Base-by-base conservation (phyloP, 2,797 vertebrate genomes). In the Vireo griseus region DNA sequence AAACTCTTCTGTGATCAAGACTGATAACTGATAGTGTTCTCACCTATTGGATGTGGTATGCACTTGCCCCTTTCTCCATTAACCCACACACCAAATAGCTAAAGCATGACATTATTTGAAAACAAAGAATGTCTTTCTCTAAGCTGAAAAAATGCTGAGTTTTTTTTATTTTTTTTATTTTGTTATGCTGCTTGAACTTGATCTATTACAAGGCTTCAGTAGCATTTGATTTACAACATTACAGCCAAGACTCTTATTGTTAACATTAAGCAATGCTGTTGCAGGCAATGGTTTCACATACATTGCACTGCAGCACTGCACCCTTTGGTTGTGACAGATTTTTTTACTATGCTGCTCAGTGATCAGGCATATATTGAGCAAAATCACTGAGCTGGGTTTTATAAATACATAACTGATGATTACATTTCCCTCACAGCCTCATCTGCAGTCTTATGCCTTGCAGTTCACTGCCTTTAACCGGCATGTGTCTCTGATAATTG, bases 381-480 rank as follows among this genome's bases (percentile, higher is more conserved):
- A 95, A 88, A 92, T 85, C 57, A 93, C 71, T 77, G 86, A 91
- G 50, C 18, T 0, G 5, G 42, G 13, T 85, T 95, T 95, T 95
- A 63, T 90, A 95, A 96, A 96, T 94, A 91, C 52, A n/a, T 39
- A 85, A 72, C 29, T 71, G 63, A 90, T 78, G 33, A 94, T 87
- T 86, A 44, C 48, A 77, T 91, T 95, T 91, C n/a, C 57, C 47
- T 82, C 68, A 52, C 48, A 61, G 77, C 25, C 78, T 92, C 80
- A 90, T 88, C 65, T 86, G 71, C 39, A 79, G 26, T 50, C 74
- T 80, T 35, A 48, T 25, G 37, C 54, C 51, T 90, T 86, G 66
- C 47, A 76, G 57, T 76, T 94, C 72, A 58, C 86, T 73, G 50
- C 87, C 78, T 93, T 90, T 79, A 95, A 75, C 62, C 88, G 78